Conservation (phyloP, 2,888 invertebrate genomes). For the Dinocampus coccinellae region DNA sequence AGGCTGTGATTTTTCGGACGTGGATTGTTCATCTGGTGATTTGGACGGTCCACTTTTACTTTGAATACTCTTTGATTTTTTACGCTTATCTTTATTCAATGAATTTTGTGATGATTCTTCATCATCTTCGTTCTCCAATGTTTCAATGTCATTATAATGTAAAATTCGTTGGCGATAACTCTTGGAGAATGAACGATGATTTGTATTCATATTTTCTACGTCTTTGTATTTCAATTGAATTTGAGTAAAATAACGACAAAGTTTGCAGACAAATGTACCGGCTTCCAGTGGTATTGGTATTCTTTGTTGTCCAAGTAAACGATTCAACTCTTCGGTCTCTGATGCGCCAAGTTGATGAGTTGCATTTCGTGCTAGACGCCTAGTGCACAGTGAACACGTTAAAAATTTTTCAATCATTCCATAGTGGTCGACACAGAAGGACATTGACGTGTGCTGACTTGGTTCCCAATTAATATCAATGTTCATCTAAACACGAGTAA, state of each 20-base stretch:
- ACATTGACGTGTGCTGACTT: constrained; percentile 64
- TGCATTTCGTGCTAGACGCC: constrained; percentile 82
- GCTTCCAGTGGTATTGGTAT: constrained; percentile 79
- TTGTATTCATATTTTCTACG: constrained; percentile 67
- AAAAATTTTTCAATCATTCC: constrained; percentile 79
- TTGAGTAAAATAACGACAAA: constrained; percentile 84
- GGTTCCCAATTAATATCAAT: constrained; percentile 70
- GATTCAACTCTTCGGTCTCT: constrained; percentile 72
- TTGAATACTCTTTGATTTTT: constrained; percentile 47
- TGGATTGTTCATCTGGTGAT: constrained; percentile 55
- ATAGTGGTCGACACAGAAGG: constrained; percentile 76
- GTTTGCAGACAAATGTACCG: constrained; percentile 84
- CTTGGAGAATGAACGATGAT: constrained; percentile 72
- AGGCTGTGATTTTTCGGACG: constrained; percentile 57
- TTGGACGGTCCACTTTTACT: constrained; percentile 42
- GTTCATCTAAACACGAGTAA: constrained; percentile 59
- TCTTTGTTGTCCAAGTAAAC: constrained; percentile 72
- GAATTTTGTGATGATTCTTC: constrained; percentile 66
- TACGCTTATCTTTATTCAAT: constrained; percentile 52
- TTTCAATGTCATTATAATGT: constrained; percentile 80
- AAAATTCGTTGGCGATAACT: constrained; percentile 79
- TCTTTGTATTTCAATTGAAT: constrained; percentile 75
- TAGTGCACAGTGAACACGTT: constrained; percentile 83
- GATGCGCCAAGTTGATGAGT: constrained; percentile 78
- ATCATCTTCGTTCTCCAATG: constrained; percentile 73